Evolutionary conservation across 2,888 invertebrate genomes (phyloP).

Genomic region (Colletes collaris): DNA sequence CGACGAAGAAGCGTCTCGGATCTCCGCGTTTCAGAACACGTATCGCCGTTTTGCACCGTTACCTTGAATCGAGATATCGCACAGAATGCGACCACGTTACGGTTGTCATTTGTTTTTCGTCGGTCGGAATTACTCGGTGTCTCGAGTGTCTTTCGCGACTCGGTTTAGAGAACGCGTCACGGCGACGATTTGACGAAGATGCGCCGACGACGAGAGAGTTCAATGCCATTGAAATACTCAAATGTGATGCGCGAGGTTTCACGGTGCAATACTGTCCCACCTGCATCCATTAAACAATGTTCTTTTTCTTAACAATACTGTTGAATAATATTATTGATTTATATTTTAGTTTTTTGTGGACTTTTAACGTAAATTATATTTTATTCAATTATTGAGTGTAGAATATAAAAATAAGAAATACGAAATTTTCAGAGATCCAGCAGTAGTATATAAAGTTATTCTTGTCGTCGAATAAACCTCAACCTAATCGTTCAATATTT

Average conservation of each 20-base stretch:
- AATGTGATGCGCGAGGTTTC: not conserved
- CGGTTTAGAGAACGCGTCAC: not conserved
- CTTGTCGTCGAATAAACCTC: too few relatives aligned
- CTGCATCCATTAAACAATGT: too few relatives aligned
- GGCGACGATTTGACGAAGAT: not conserved
- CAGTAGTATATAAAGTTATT: too few relatives aligned
- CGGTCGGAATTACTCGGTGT: slow-evolving; percentile 14
- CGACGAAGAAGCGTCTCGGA: not conserved
- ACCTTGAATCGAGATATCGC: slow-evolving; percentile 4
- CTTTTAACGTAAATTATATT: too few relatives aligned
- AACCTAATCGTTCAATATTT: too few relatives aligned
- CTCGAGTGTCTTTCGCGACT: not conserved
- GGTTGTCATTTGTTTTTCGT: slow-evolving; percentile 19
- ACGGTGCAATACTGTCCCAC: not conserved
- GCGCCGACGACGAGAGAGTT: not conserved
- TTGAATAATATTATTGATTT: too few relatives aligned
- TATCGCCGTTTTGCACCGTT: slow-evolving; percentile 22
- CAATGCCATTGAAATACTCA: not conserved
- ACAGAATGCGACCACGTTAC: not conserved
- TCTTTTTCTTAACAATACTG: too few relatives aligned
- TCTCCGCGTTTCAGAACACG: slow-evolving; percentile 19
- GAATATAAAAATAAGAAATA: too few relatives aligned
- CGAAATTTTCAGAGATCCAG: too few relatives aligned
- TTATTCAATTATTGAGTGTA: too few relatives aligned
- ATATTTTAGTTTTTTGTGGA: too few relatives aligned